Conservation (phyloP, 1,140 invertebrate genomes). For the Leptinotarsa defecta region DNA sequence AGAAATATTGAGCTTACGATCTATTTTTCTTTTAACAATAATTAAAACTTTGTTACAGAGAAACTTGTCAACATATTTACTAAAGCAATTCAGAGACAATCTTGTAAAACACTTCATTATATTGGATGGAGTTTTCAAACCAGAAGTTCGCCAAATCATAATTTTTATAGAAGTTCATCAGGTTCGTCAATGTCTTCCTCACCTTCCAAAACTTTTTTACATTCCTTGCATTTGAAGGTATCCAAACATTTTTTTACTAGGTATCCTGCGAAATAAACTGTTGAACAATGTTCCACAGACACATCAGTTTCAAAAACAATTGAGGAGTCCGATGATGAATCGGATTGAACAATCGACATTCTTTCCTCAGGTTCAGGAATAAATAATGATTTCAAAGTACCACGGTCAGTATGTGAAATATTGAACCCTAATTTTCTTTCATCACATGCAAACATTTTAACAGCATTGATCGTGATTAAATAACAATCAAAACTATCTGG, state of each 20-base stretch:
- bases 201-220: neutral
- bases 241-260: constrained; percentile 16
- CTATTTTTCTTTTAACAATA: neutral
- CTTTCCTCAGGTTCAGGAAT: neutral
- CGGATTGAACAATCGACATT: neutral
- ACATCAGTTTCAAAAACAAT: neutral
- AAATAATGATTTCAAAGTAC: neutral
- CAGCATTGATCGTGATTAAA: constrained; percentile 33
- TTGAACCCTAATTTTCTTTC: constrained; percentile 28
- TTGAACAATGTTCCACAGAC: neutral
- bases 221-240: neutral
- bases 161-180: constrained; percentile 16
- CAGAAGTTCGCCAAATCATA: neutral
- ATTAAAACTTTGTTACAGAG: neutral
- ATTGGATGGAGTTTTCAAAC: constrained; percentile 8
- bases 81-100: neutral
- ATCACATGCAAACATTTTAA: constrained; percentile 26
- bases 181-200: neutral
- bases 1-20: neutral
- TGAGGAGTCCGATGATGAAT: neutral
- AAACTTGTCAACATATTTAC: neutral
- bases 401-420: neutral
- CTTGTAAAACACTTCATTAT: neutral
- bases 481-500: constrained; percentile 34
- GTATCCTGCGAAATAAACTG: constrained; percentile 16